phyloP scores from a whole-genome alignment of 2,113 vertebrate species.

The Capricornis sumatraensis region DNA sequence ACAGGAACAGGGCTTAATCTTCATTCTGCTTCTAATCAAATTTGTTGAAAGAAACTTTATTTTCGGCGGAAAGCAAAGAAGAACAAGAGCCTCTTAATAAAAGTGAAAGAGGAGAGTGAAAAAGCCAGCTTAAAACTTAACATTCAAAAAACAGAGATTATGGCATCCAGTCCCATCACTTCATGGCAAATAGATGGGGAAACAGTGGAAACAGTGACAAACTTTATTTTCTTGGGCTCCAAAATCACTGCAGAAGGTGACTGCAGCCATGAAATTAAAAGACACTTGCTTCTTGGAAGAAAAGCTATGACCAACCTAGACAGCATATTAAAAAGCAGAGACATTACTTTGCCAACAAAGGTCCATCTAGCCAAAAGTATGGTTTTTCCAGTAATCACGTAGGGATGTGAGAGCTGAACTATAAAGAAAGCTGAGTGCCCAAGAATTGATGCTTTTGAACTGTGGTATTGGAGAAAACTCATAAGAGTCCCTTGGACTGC shows the following conservation, averaged over 20 bases:
- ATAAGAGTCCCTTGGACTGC: not conserved
- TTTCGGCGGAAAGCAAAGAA: not conserved
- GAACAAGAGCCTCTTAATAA: not conserved
- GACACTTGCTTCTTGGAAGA: not conserved
- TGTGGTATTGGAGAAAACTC: not conserved
- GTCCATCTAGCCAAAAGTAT: not conserved
- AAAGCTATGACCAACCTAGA: not conserved
- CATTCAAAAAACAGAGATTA: not conserved
- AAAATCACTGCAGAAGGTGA: not conserved
- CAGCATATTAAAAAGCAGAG: not conserved
- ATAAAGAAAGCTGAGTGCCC: not conserved
- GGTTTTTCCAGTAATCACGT: not conserved
- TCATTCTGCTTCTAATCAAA: not conserved
- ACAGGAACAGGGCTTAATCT: not conserved
- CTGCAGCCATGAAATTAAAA: not conserved
- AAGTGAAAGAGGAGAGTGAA: not conserved
- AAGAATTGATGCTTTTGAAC: not conserved
- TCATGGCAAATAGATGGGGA: not conserved
- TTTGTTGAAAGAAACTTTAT: not conserved
- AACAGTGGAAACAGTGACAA: not conserved
- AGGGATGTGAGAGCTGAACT: not conserved
- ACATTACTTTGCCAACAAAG: not conserved
- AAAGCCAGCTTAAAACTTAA: not conserved
- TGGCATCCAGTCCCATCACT: not conserved
- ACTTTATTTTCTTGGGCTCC: not conserved